phyloP scores from a whole-genome alignment of 2,797 vertebrate genomes.

The Picus viridis region DNA sequence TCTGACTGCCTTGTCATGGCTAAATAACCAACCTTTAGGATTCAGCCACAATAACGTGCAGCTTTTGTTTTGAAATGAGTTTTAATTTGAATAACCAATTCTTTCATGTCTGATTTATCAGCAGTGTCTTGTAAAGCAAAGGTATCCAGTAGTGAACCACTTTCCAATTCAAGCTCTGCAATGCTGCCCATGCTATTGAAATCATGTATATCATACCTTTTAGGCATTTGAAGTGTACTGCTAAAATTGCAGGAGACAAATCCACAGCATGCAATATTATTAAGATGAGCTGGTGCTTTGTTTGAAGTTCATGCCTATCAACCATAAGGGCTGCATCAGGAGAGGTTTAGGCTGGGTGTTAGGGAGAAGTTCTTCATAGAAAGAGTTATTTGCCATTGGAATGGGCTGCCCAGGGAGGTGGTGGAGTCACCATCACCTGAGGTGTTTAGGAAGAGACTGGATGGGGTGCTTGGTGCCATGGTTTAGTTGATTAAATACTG shows the following conservation, averaged over 20 bases:
- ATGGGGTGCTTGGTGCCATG: no score
- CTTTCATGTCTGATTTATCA: conserved; percentile 27
- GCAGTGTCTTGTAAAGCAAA: background rate
- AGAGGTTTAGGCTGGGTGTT: no score
- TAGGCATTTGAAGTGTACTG: background rate
- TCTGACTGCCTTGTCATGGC: background rate
- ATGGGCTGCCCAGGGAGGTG: no score
- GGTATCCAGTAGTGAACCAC: background rate
- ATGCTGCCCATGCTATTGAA: background rate
- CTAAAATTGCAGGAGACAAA: conserved; percentile 3
- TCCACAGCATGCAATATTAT: background rate
- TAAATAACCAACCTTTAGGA: background rate
- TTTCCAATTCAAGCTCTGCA: background rate
- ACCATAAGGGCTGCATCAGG: background rate
- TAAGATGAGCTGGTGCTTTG: background rate
- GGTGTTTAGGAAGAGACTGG: no score
- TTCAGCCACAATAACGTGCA: background rate
- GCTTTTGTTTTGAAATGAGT: background rate
- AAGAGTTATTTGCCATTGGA: no score
- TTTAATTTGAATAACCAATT: conserved; percentile 46
- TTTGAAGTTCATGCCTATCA: conserved; percentile 8
- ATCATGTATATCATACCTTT: background rate
- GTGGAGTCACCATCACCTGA: no score
- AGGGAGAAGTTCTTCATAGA: no score
- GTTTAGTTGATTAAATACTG: no score